Base-by-base conservation (phyloP, 2,888 invertebrate genomes). In the Apodemia zela region DNA sequence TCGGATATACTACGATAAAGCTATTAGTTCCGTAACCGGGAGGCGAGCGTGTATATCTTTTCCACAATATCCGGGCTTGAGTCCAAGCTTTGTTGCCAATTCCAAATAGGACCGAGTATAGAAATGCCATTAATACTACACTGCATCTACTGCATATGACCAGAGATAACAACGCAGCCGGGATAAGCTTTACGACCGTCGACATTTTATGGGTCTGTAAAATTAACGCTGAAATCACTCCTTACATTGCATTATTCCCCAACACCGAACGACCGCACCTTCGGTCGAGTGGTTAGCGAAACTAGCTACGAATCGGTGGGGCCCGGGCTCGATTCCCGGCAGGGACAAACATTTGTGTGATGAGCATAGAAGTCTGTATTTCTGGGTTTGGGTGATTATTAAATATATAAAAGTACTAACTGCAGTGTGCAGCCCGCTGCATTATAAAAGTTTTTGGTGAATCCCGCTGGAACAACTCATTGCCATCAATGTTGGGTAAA, bases 101-200 rank as follows among this genome's bases (percentile, higher is more conserved):
- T 57, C 54, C 54, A n/a, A 29, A 57, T 29, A 13, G 25, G 25
- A n/a, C 7, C 54, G 54, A 25, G 54, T 57, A 57, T 25, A 57
- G 54, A 57, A 57, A 57, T 57, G 54, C 54, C 29, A 57, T 57
- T 57, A 57, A 57, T 57, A 25, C 25, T 54, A n/a, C 45, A 45
- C 29, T 54, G 45, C 45, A 45, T 54, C 25, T 25, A 54, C 54
- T 54, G 25, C 15, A 54, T 54, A 25, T 25, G 29, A 11, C 54
- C 15, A 29, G 15, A 21, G 54, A 54, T 54, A 45, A 45, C 38
- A 38, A 4, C n/a, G 45, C 45, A 45, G n/a, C 45, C 45, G 45
- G 45, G 45, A n/a, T 45, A 6, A 45, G 15, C n/a, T 45, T 45
- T 45, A 45, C 45, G 45, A 45, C 15, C 42, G 42, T 2, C 42